Conservation (phyloP, 2,113 vertebrate genomes). For the Saguinus imperator region DNA sequence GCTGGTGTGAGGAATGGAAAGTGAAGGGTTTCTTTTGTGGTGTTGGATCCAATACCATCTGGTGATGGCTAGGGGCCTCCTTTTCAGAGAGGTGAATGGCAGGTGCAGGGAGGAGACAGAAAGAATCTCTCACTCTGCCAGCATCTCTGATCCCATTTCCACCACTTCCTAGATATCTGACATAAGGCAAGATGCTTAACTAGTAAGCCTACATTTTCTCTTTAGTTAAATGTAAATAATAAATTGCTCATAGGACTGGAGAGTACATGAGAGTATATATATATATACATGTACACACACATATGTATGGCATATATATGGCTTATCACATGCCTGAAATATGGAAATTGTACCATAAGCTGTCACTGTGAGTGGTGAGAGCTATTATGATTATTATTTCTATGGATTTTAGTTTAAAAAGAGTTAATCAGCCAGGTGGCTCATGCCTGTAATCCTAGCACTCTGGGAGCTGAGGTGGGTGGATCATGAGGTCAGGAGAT, state of each 20-base stretch:
- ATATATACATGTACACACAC: rapidly evolving
- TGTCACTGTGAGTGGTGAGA: neutral
- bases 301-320: neutral
- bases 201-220: slow-evolving; percentile 21
- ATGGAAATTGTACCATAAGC: neutral
- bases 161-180: neutral
- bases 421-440: neutral
- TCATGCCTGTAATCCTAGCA: too few species aligned
- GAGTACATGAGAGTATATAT: neutral
- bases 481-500: too few species aligned
- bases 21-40: neutral
- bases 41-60: neutral
- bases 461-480: too few species aligned
- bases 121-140: neutral
- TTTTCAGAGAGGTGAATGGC: neutral
- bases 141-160: neutral
- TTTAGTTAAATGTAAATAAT: slow-evolving; percentile 25
- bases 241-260: neutral
- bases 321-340: neutral
- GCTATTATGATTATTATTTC: neutral
- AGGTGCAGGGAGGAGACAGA: neutral
- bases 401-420: neutral
- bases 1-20: neutral
- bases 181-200: neutral
- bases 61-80: neutral